Evolutionary conservation across 2,797 vertebrate genomes (phyloP), one percentile per base, ranked within the genome.

Genomic region (Cyprinella venusta): DNA sequence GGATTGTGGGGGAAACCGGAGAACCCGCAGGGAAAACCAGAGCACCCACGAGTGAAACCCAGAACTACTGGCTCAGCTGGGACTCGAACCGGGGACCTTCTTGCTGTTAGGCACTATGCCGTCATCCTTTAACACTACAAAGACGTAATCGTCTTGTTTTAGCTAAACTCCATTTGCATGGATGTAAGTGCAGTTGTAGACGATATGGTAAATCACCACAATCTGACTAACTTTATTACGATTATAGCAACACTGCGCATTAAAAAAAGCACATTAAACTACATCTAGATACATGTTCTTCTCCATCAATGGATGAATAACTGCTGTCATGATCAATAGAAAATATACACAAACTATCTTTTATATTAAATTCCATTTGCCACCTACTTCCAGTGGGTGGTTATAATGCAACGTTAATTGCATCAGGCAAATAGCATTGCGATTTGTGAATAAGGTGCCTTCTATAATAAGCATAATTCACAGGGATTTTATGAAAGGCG

Each of bases 301-400:
- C 40, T 33, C 24, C 45, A 50, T 18, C 69, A 72, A 0, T 30
- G 69, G 24, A 48, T 64, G 76, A 33, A 48, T 30, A 64, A 21
- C 76, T 26, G 38, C 54, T 61, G 74, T 38, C 74, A 40, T 24
- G 74, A 77, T 64, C 75, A 48, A 48, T 48, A 21, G 40, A 77
- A 77, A 76, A 76, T 74, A 2, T 24, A 40, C 36, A 8, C n/a
- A 76, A 59, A 76, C 19, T 54, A 10, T 54, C 52, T 59, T 76
- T 59, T 9, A 59, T 45, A 48, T 64, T 5, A 61, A 77, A 77
- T 77, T 65, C 61, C 40, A 65, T 65, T 63, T 50, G 18, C 76
- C 10, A 12, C 61, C 59, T 64, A 65, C 76, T 65, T 78, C 19
- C 61, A 50, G 40, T 21, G 61, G 26, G 61, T 50, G 26, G 59